Conservation (phyloP, 2,888 invertebrate genomes). For the Labia minor region DNA sequence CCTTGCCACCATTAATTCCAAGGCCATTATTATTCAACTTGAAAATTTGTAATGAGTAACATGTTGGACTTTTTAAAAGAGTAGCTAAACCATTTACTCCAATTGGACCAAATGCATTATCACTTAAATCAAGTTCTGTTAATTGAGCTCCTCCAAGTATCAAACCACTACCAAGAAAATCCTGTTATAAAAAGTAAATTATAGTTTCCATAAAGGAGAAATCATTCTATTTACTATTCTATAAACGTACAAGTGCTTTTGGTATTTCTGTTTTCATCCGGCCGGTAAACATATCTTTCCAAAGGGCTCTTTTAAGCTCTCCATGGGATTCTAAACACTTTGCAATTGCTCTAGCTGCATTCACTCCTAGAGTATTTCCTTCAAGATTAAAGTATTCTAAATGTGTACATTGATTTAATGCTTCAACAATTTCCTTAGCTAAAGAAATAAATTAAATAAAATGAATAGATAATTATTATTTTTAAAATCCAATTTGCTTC, state of each 20-base stretch:
- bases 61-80: conserved; percentile 70
- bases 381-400: conserved; percentile 70
- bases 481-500: conserved; percentile 15
- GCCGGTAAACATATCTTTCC: conserved; percentile 96
- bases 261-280: conserved; percentile 93
- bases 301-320: conserved; percentile 67
- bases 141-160: conserved; percentile 68
- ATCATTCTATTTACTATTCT: background rate
- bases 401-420: conserved; percentile 56
- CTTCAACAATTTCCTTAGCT: conserved; percentile 65
- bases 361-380: conserved; percentile 87
- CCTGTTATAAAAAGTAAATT: conserved; percentile 35
- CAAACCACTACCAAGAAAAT: conserved; percentile 67
- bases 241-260: conserved; percentile 60
- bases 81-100: conserved; percentile 80
- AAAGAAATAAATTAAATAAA: conserved; percentile 17
- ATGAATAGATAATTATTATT: conserved; percentile 16
- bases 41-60: conserved; percentile 70
- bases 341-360: conserved; percentile 75
- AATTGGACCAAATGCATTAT: conserved; percentile 94
- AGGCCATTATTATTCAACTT: conserved; percentile 90
- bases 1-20: conserved; percentile 76
- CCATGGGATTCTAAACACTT: conserved; percentile 66
- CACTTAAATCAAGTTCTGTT: conserved; percentile 81
- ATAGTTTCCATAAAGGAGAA: background rate